Conservation (phyloP, 2,888 invertebrate genomes). For the Plebejus argus region DNA sequence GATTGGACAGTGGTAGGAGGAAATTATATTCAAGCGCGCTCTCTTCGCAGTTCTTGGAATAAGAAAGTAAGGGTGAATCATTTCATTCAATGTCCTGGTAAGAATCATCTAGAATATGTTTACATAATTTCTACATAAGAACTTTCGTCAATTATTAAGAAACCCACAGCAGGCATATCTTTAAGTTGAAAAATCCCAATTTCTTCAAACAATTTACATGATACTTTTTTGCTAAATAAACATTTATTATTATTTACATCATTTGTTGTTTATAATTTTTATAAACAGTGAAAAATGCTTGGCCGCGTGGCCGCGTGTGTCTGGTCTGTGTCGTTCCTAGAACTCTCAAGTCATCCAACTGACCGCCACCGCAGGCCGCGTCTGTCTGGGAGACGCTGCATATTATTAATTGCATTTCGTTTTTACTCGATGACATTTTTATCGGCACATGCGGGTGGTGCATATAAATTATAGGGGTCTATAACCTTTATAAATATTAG, state of each 20-base stretch:
- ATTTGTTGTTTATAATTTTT: background rate
- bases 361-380: too few species aligned
- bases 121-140: background rate
- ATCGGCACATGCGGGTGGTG: too few species aligned
- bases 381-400: too few species aligned
- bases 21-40: background rate
- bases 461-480: too few species aligned
- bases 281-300: background rate
- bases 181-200: background rate
- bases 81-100: constrained; percentile 14
- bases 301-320: too few species aligned
- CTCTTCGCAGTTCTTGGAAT: constrained; percentile 49
- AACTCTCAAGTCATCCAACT: too few species aligned
- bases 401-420: too few species aligned
- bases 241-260: background rate
- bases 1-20: background rate
- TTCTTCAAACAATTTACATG: background rate
- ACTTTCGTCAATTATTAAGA: too few species aligned
- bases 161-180: background rate
- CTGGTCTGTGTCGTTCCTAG: too few species aligned
- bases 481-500: too few species aligned
- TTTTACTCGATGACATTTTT: too few species aligned
- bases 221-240: background rate
- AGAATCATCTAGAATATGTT: constrained; percentile 4
- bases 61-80: constrained; percentile 60